phyloP scores from a whole-genome alignment of 2,888 invertebrate species.

The Himalopsyche japonica region DNA sequence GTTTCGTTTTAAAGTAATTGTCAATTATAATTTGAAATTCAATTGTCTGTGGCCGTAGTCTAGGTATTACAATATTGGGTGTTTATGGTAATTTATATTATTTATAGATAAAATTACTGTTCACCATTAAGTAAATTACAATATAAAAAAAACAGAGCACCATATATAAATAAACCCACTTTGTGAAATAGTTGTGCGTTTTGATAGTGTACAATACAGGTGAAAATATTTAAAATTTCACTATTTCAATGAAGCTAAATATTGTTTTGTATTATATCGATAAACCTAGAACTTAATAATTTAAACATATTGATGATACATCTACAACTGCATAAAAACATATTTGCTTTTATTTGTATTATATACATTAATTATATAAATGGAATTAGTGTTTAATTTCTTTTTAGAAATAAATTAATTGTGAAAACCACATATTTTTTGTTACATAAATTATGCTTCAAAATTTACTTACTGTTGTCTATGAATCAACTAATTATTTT shows the following conservation, averaged over 20 bases:
- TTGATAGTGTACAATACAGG: not conserved
- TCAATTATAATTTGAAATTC: not conserved
- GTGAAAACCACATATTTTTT: too few species aligned
- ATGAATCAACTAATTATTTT: not conserved
- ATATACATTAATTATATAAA: too few species aligned
- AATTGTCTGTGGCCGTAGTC: not conserved
- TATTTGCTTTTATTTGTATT: too few species aligned
- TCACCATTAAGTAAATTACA: too few species aligned
- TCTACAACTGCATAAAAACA: not conserved
- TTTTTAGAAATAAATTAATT: too few species aligned
- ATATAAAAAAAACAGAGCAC: not conserved
- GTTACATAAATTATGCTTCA: too few species aligned
- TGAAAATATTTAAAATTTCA: too few species aligned
- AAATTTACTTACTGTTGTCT: too few species aligned
- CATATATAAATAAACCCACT: not conserved
- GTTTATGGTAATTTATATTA: not conserved
- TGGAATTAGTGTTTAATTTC: too few species aligned
- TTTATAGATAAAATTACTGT: not conserved
- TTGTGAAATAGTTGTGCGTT: not conserved
- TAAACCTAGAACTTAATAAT: too few species aligned
- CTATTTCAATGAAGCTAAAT: not conserved
- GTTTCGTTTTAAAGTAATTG: not conserved
- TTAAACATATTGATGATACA: too few species aligned
- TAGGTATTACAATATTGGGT: not conserved
- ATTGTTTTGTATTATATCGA: too few species aligned